These are phyloP conservation scores for Propithecus coquereli DNA, from an alignment of 2,113 vertebrate species.

Conservation along the genomic window DNA sequence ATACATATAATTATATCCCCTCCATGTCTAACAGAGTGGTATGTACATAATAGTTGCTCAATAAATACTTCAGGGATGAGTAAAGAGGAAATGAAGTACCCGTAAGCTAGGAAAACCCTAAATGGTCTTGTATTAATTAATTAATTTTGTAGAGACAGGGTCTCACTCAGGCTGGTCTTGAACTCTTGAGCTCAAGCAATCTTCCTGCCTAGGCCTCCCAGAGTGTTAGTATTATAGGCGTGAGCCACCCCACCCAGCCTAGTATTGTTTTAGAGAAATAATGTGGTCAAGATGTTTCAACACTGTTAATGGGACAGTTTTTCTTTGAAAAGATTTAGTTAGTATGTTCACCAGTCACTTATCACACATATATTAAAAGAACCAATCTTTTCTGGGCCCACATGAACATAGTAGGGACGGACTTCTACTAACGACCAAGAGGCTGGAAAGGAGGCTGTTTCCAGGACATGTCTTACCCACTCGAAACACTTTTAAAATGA, in stretches of 20 bases:
- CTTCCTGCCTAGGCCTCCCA: too few relatives aligned
- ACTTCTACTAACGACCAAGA: slow-evolving; percentile 8
- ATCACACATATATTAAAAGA: slow-evolving; percentile 4
- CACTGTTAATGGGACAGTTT: not conserved
- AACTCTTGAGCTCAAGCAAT: too few relatives aligned
- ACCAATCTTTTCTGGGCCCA: slow-evolving; percentile 13
- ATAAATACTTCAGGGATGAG: not conserved
- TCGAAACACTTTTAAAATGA: slow-evolving; percentile 2
- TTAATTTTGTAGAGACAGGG: too few relatives aligned
- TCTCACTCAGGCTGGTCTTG: too few relatives aligned
- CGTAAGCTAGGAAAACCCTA: not conserved
- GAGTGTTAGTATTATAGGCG: too few relatives aligned
- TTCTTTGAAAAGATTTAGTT: slow-evolving; percentile 34
- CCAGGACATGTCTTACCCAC: not conserved
- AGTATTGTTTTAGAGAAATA: not conserved
- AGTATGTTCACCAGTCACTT: not conserved
- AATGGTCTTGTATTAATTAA: not conserved
- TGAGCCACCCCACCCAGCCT: too few relatives aligned
- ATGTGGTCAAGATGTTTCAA: not conserved
- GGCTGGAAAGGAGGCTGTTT: slow-evolving; percentile 20
- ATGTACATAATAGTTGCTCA: not conserved
- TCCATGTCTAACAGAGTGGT: not conserved
- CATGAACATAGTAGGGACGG: not conserved
- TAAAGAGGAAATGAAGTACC: not conserved
- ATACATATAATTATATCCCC: not conserved